These are phyloP conservation scores for Clarias batrachus DNA, from an alignment of 2,113 vertebrate genomes.

Conservation along the genomic window DNA sequence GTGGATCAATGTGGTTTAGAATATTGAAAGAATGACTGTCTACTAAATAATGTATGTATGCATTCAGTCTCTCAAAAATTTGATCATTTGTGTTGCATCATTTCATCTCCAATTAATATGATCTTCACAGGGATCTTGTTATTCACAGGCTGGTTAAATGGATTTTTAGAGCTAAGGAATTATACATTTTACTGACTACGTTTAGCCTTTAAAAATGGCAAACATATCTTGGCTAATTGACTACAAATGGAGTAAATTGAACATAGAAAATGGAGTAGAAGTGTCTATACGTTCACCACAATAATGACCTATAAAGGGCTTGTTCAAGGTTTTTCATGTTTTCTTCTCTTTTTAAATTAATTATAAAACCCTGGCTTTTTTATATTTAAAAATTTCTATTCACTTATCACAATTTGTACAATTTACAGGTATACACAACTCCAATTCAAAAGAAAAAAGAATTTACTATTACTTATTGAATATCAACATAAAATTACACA, in stretches of 20 bases:
- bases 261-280: not conserved
- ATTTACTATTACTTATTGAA: not conserved
- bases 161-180: not conserved
- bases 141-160: not conserved
- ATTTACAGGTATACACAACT: not conserved
- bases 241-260: not conserved
- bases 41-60: not conserved
- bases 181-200: not conserved
- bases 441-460: not conserved
- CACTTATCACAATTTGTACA: not conserved
- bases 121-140: not conserved
- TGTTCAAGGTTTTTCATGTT: not conserved
- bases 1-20: not conserved
- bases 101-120: not conserved
- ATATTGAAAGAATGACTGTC: not conserved
- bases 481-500: not conserved
- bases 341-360: not conserved
- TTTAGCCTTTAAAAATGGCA: not conserved
- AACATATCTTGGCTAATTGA: not conserved
- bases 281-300: not conserved
- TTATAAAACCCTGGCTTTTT: not conserved
- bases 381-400: not conserved
- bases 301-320: not conserved
- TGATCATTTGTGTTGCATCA: not conserved
- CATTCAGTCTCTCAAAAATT: not conserved